These are phyloP conservation scores for Hydropsyche betteni DNA, from an alignment of 2,888 invertebrate genomes.

Conservation along the genomic window DNA sequence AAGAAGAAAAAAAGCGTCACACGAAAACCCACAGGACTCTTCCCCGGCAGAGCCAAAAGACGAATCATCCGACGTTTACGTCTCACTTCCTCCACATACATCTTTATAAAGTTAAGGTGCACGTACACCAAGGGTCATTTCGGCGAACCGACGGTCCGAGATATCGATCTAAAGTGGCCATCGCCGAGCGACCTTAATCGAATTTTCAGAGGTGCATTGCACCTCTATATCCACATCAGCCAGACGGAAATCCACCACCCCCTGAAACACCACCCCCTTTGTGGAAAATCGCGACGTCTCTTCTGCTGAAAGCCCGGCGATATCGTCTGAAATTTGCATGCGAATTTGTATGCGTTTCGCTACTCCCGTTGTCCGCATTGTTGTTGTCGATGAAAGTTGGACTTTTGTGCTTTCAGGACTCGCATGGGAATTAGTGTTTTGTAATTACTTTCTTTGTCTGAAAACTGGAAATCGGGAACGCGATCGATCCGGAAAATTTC, in stretches of 20 bases:
- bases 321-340: slow-evolving; percentile 20
- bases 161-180: slow-evolving; percentile 32
- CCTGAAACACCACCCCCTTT: not conserved
- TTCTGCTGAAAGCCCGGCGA: slow-evolving; percentile 10
- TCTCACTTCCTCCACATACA: no score
- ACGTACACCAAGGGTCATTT: no score
- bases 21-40: no score
- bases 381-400: not conserved
- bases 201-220: slow-evolving; percentile 46
- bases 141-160: slow-evolving; percentile 1
- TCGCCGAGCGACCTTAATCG: slow-evolving; percentile 31
- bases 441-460: not conserved
- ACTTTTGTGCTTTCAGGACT: not conserved
- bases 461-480: not conserved
- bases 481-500: not conserved
- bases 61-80: no score
- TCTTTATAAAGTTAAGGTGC: no score
- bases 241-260: not conserved
- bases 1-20: no score
- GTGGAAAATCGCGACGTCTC: slow-evolving; percentile 15
- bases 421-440: not conserved
- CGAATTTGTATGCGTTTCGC: slow-evolving; percentile 18
- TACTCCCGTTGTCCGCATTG: not conserved
- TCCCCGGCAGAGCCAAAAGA: no score
- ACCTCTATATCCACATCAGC: slow-evolving; percentile 24